Percentiles rank a stretch among this genome's conserved stretches.
phyloP scores from a whole-genome alignment of 2,113 vertebrate genomes.

The Arothron firmamentum region DNA sequence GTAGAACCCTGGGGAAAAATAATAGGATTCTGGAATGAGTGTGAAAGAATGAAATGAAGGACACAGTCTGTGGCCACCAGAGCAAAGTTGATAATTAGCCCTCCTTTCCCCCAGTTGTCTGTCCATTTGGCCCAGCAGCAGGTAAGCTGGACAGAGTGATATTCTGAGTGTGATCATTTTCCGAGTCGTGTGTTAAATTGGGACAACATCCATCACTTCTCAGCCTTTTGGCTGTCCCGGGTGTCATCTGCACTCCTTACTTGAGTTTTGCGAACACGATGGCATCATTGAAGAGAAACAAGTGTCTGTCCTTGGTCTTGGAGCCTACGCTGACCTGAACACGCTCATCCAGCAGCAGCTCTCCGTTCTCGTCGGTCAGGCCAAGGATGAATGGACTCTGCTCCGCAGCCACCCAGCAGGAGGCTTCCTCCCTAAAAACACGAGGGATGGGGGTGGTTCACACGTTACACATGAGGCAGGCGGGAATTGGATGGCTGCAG shows the following conservation, averaged over 20 bases:
- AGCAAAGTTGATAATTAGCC: too few species aligned
- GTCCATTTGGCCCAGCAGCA: too few species aligned
- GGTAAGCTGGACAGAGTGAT: too few species aligned
- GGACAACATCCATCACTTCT: background rate
- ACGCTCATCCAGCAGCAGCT: constrained; percentile 67
- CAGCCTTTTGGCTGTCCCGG: too few species aligned
- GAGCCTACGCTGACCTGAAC: constrained; percentile 64
- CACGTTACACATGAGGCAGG: background rate
- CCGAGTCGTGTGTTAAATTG: too few species aligned
- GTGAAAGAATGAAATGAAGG: too few species aligned
- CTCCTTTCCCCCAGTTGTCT: too few species aligned
- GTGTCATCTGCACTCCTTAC: constrained; percentile 40
- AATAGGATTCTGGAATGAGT: too few species aligned
- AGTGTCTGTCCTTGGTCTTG: constrained; percentile 65
- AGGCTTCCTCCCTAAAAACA: constrained; percentile 64
- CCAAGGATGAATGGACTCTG: constrained; percentile 75
- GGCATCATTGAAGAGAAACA: constrained; percentile 72
- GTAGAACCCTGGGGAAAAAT: too few species aligned
- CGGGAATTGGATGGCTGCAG: background rate
- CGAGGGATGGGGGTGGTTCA: background rate
- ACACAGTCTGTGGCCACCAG: too few species aligned
- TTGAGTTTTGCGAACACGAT: constrained; percentile 73
- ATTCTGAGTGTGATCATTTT: too few species aligned
- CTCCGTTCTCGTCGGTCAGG: constrained; percentile 59
- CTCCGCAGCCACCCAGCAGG: constrained; percentile 53